These are phyloP conservation scores for Pelodytes ibericus DNA, from an alignment of 2,797 vertebrate genomes.

Conservation along the genomic window DNA sequence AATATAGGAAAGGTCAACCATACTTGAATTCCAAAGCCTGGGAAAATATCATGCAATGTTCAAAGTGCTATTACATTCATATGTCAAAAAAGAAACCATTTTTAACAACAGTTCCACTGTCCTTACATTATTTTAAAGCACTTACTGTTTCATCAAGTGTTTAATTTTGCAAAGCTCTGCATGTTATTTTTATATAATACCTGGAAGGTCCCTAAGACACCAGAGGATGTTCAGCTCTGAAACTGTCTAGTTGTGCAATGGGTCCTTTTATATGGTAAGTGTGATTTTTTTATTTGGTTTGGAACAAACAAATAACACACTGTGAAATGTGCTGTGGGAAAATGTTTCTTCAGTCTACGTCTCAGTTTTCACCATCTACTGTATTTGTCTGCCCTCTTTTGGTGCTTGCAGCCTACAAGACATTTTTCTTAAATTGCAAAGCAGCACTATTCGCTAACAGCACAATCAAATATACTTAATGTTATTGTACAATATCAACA, in stretches of 20 bases:
- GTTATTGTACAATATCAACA: no score
- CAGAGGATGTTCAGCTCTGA: constrained; percentile 26
- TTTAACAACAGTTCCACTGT: constrained; percentile 2
- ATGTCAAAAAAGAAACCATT: constrained; percentile 12
- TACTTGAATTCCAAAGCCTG: background rate
- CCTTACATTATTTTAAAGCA: constrained; percentile 6
- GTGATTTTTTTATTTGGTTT: constrained; percentile 31
- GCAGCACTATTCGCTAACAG: no score
- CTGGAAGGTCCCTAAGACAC: constrained; percentile 20
- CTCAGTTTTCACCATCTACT: background rate
- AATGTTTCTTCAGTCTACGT: constrained; percentile 4
- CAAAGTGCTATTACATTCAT: background rate
- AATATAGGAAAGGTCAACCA: no score
- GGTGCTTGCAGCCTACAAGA: background rate
- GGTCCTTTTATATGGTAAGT: constrained; percentile 27
- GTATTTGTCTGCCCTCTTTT: constrained; percentile 10
- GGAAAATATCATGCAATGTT: constrained; percentile 9
- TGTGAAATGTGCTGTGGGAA: constrained; percentile 13
- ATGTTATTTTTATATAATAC: constrained; percentile 21
- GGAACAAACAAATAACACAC: constrained; percentile 46
- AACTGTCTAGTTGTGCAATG: constrained; percentile 22
- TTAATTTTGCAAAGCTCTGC: constrained; percentile 2
- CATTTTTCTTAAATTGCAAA: background rate
- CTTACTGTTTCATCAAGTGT: constrained; percentile 16
- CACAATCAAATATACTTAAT: no score